Conservation (phyloP, 1,140 invertebrate species). For the Drosophila repleta region DNA sequence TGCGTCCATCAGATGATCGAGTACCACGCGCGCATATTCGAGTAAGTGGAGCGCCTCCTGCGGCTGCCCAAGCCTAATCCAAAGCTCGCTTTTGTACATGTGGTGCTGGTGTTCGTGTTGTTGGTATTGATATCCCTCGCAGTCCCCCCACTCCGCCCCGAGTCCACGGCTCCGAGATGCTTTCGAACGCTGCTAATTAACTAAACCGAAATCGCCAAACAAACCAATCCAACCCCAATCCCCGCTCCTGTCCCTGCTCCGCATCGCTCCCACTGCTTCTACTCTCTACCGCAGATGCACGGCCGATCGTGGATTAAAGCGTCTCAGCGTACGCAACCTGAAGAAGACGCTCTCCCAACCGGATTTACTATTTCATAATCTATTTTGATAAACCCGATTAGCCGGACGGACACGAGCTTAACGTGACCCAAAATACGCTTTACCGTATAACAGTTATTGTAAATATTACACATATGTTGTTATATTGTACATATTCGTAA, state of each 20-base stretch:
- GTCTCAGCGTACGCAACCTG: constrained; percentile 69
- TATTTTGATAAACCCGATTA: constrained; percentile 54
- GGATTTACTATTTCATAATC: constrained; percentile 76
- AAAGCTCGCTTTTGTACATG: constrained; percentile 25
- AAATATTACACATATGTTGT: constrained; percentile 21
- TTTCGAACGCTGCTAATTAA: constrained; percentile 22
- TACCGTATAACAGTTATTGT: constrained; percentile 16
- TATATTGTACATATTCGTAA: constrained; percentile 24
- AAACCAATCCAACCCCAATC: constrained; percentile 3
- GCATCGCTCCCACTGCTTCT: constrained; percentile 1
- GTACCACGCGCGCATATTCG: constrained; percentile 78
- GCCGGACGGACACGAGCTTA: constrained; percentile 9
- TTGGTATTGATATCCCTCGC: background rate
- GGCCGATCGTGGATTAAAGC: constrained; percentile 63
- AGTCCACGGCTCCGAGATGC: background rate
- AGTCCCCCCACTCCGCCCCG: too few relatives aligned
- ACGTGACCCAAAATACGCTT: constrained; percentile 6
- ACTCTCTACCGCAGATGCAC: constrained; percentile 61
- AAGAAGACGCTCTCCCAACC: constrained; percentile 81
- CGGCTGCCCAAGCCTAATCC: background rate
- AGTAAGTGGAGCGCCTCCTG: constrained; percentile 65
- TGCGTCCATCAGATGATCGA: constrained; percentile 82
- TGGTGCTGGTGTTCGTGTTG: constrained; percentile 48
- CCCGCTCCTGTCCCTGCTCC: constrained; percentile 19
- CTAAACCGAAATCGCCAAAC: background rate